Conservation (phyloP, 2,113 vertebrate genomes). For the Fregetta grallaria region DNA sequence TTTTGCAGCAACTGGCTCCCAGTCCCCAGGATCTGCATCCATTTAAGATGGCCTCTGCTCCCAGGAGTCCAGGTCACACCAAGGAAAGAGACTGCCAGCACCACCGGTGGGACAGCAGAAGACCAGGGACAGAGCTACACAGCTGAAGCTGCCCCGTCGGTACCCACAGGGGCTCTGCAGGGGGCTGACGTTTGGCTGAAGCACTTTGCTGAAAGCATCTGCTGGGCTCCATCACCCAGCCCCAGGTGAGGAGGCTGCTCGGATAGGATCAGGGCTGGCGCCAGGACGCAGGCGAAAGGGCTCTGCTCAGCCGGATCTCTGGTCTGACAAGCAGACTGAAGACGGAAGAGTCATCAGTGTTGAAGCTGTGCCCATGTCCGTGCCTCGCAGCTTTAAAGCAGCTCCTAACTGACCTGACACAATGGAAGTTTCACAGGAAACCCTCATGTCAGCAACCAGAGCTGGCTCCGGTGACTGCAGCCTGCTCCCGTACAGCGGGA, state of each 20-base stretch:
- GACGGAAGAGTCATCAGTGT: not conserved
- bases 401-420: not conserved
- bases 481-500: not conserved
- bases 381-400: not conserved
- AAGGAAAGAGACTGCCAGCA: not conserved
- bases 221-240: not conserved
- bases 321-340: not conserved
- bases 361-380: not conserved
- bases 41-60: not conserved
- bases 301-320: not conserved
- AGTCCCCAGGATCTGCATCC: not conserved
- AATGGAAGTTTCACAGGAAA: not conserved
- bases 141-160: not conserved
- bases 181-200: not conserved
- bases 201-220: not conserved
- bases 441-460: not conserved
- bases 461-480: not conserved
- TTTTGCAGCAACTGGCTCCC: not conserved
- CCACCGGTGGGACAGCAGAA: not conserved
- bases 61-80: not conserved
- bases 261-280: not conserved
- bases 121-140: too few relatives aligned
- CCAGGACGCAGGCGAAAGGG: not conserved
- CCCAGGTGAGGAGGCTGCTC: not conserved
- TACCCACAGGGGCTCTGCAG: not conserved